A percentile compares a stretch with the other conserved stretches of the same genome.
Conservation (phyloP, 2,888 invertebrate genomes). For the Melieria crassipennis region DNA sequence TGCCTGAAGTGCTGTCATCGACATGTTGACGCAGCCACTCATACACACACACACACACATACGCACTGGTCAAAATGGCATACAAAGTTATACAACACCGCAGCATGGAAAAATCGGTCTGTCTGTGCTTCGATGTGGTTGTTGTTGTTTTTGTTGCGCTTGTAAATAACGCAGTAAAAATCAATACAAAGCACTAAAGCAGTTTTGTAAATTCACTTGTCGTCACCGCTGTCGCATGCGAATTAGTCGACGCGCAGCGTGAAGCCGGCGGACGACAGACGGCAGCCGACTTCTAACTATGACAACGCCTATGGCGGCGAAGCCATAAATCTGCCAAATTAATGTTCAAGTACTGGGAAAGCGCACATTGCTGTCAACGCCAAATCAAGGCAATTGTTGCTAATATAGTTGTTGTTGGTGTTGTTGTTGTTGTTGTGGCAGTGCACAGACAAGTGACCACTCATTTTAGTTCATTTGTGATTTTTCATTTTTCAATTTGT, state of each 20-base stretch:
- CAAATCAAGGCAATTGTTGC: no score
- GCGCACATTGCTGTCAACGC: slow-evolving; percentile 7
- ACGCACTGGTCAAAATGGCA: not conserved
- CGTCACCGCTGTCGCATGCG: slow-evolving; percentile 10
- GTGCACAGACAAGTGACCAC: no score
- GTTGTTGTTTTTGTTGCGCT: not conserved
- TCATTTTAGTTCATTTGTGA: no score
- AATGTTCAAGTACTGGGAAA: slow-evolving; percentile 5
- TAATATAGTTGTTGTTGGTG: no score
- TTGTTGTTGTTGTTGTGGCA: no score
- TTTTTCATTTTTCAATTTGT: no score
- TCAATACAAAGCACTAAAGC: not conserved
- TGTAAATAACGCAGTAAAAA: slow-evolving; percentile 15
- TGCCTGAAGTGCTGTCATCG: slow-evolving; percentile 27
- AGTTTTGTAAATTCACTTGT: no score
- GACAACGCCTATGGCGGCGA: slow-evolving; percentile 4
- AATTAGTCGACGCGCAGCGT: not conserved
- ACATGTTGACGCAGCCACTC: slow-evolving; percentile 1
- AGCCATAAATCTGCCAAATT: slow-evolving; percentile 35
- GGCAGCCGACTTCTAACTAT: not conserved
- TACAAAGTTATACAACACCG: no score
- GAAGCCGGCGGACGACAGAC: not conserved
- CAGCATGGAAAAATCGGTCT: no score
- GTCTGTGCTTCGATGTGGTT: not conserved
- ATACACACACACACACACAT: not conserved